Evolutionary conservation across 2,797 vertebrate genomes (phyloP).

Genomic region (Serranus cabrilla): DNA sequence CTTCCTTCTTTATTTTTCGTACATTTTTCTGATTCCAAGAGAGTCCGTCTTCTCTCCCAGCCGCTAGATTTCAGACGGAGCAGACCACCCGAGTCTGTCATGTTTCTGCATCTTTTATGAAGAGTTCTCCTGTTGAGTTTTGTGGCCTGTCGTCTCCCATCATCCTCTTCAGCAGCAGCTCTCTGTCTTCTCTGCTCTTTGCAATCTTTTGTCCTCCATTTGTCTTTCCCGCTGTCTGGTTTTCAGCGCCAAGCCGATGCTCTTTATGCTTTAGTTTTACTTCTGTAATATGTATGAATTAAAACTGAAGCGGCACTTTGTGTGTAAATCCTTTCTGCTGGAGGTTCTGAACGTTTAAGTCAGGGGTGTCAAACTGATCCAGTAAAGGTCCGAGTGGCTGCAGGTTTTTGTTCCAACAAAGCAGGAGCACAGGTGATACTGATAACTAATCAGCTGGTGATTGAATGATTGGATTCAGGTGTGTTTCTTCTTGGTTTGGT

Average conservation of each 20-base stretch:
- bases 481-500: no score
- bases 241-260: background rate
- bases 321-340: background rate
- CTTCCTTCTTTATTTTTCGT: background rate
- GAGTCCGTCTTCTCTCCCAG: background rate
- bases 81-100: background rate
- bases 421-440: no score
- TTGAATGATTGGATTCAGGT: no score
- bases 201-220: background rate
- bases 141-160: conserved; percentile 13
- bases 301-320: background rate
- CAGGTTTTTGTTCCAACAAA: no score
- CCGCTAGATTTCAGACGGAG: background rate
- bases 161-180: conserved; percentile 1
- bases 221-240: background rate
- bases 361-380: no score
- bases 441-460: no score
- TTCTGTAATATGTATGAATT: background rate
- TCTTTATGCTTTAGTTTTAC: background rate
- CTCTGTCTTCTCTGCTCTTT: background rate
- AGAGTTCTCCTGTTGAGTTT: background rate
- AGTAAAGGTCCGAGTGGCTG: no score
- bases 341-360: background rate
- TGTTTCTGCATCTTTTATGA: conserved; percentile 25
- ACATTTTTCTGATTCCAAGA: background rate